phyloP scores from a whole-genome alignment of 2,888 invertebrate genomes.

The Caradrina kadenii region DNA sequence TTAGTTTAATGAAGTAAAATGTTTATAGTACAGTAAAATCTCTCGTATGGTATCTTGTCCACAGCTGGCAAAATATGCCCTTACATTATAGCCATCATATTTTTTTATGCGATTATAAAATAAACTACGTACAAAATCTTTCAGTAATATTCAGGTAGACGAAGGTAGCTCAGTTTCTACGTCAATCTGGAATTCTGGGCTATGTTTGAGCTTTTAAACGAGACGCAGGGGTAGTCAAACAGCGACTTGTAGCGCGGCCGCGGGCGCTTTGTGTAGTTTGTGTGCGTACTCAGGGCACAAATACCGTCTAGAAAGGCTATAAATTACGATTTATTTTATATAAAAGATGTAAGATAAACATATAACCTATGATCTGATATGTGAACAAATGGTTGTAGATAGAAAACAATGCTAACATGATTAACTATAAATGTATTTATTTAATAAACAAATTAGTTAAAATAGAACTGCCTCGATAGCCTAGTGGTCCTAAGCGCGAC shows the following conservation, averaged over 20 bases:
- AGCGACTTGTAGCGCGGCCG: conserved; percentile 43
- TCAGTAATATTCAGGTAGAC: background rate
- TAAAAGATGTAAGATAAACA: background rate
- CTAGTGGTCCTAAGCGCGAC: no score
- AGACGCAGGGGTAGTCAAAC: conserved; percentile 48
- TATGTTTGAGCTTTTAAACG: conserved; percentile 42
- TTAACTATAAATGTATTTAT: no score
- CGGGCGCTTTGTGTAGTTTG: conserved; percentile 41
- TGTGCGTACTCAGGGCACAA: conserved; percentile 23
- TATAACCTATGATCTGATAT: background rate
- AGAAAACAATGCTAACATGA: no score
- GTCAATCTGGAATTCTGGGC: conserved; percentile 56
- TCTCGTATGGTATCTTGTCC: conserved; percentile 4
- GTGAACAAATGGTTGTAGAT: background rate
- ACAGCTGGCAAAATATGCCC: conserved; percentile 28
- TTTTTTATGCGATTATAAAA: conserved; percentile 6
- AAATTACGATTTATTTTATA: conserved; percentile 13
- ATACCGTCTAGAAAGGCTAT: conserved; percentile 7
- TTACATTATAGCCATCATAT: conserved; percentile 17
- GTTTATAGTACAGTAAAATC: conserved; percentile 31
- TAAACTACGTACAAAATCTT: background rate
- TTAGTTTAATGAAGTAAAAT: conserved; percentile 12
- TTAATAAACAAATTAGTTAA: no score
- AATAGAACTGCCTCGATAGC: no score
- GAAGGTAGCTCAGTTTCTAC: conserved; percentile 23